These are phyloP conservation scores for Elachura formosa DNA, from an alignment of 2,113 vertebrate species.

Conservation along the genomic window DNA sequence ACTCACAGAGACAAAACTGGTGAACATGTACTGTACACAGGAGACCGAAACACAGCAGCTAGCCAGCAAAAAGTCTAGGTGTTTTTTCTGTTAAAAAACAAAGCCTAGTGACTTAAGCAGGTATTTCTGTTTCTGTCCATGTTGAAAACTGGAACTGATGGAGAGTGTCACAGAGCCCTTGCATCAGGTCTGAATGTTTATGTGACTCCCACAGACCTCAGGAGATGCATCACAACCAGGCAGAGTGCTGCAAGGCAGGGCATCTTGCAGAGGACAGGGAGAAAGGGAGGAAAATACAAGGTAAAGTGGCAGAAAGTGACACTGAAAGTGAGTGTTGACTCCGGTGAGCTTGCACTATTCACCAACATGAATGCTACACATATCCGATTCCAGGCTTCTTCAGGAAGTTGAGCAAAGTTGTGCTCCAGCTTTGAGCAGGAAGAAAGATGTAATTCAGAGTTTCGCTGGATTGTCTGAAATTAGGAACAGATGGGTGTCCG, in stretches of 20 bases:
- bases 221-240: neutral
- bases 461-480: neutral
- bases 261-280: neutral
- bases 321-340: neutral
- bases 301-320: neutral
- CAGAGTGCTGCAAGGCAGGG: neutral
- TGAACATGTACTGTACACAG: neutral
- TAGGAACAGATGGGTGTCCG: neutral
- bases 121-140: neutral
- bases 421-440: neutral
- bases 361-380: neutral
- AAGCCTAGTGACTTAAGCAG: constrained; percentile 11
- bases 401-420: neutral
- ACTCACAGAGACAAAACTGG: neutral
- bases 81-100: constrained; percentile 8
- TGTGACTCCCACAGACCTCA: neutral
- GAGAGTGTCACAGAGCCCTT: neutral
- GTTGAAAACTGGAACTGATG: neutral
- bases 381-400: constrained; percentile 5
- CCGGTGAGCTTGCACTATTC: neutral
- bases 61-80: neutral
- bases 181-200: neutral
- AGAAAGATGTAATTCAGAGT: neutral
- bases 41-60: neutral
- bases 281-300: neutral